Evolutionary conservation across 2,888 invertebrate genomes (phyloP), one percentile per base, ranked within the genome.

Genomic region (Exocentrus adspersus): DNA sequence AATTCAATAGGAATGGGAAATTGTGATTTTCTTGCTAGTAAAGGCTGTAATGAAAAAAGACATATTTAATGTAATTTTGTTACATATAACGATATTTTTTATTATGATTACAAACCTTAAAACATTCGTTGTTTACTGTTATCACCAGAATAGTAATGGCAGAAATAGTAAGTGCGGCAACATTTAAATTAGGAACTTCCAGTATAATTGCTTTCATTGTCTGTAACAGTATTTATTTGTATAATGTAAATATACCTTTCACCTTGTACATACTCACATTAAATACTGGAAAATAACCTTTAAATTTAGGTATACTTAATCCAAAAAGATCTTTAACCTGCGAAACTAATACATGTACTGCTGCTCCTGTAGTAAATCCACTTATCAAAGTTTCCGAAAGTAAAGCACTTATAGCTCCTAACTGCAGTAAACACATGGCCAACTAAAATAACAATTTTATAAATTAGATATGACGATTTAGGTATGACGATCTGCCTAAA

Each of bases 1-100:
- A 94, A 82, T 78, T 94, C 93, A 51, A 90, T 89, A 0, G 93
- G 93, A 45, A 93, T 80, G 0, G 93, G 93, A 76, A 92, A 86
- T 48, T 85, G 84, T 54, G 87, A 87, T 65, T 81, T 85, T 77
- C 88, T 89, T 4, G 85, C 84, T 10, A 87, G 74, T 73, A 84
- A 82, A 0, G 89, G 88, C 85, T 90, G 81, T 82, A 79, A 79
- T n/a, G n/a, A n/a, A n/a, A n/a, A n/a, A n/a, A n/a, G n/a, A n/a
- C n/a, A n/a, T n/a, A n/a, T 14, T 30, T 61, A 17, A 50, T 43
- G 7, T 45, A 19, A 17, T 7, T 28, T 6, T 20, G 20, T 19
- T 28, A 45, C n/a, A n/a, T n/a, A n/a, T n/a, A n/a, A n/a, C n/a
- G n/a, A n/a, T n/a, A n/a, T n/a, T n/a, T n/a, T n/a, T n/a, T n/a